Evolutionary conservation across 2,797 vertebrate genomes (phyloP), one percentile per base, ranked within the genome.

Genomic region (Tapera naevia): DNA sequence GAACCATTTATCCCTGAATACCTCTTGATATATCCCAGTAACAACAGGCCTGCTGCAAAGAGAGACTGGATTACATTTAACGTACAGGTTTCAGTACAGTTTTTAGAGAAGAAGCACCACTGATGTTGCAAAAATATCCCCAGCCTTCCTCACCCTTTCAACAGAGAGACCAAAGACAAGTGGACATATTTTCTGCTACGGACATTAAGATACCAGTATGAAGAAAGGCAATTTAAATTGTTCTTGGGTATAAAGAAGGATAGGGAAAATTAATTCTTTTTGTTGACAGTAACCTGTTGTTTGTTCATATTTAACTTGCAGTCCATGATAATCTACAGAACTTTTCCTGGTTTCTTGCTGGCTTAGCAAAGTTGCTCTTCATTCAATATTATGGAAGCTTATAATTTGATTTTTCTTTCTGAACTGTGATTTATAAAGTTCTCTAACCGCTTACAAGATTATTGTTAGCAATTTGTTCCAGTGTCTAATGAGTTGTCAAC

Each of bases 31-130:
- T 54, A 53, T 30, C 15, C 17, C 54, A 37, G 12, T 13, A 53
- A 5, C 1, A 9, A 54, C 6, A 54, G n/a, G 10, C 23, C 46
- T 10, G 8, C 21, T 5, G 9, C 10, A n/a, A 16, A 39, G 2
- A 7, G 22, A 71, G 65, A 48, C 35, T 41, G 69, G 13, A 21
- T 78, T 67, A 17, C 6, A 8, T 37, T 33, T 45, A 53, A 35
- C 11, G 17, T 21, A 43, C 9, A 41, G 8, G 64, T 74, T 25
- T 72, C 54, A 75, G 50, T 35, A 17, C 9, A 41, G 22, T 45
- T 89, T 22, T 69, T 61, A 21, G 50, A 83, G 39, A 19, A 28
- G 13, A 67, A 64, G 17, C 21, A 50, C 33, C 24, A 48, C 10
- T 80, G 25, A 8, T 33, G 4, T 17, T 91, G 21, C 11, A 60